Evolutionary conservation across 2,797 vertebrate genomes (phyloP), one percentile per base, ranked within the genome.

Genomic region (Botia almorhae): DNA sequence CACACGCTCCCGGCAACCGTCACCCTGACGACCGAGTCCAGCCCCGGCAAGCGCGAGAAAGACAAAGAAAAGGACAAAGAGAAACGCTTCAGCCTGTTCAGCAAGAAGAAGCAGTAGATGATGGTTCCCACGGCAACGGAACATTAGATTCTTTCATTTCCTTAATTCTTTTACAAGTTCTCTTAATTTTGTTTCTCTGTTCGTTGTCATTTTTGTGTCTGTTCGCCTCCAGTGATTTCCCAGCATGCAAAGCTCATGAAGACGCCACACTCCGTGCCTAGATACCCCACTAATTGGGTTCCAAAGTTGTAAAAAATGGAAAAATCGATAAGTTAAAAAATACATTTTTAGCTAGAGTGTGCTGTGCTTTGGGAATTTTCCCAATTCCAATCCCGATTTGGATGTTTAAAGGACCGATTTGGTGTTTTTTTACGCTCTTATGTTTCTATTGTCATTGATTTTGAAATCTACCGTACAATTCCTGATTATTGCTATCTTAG

Each of bases 1-100:
- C 97, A 98, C 92, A 99, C 98, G 83, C 91, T 99, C 89, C 98
- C 98, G 7, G 94, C 96, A 89, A 94, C 96, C 0, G 97, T 97
- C 73, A 94, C 96, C 86, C 89, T 95, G 81, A 92, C 96, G 68
- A 96, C 95, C 17, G 97, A 98, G 91, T 98, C 97, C 86, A 99
- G 98, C 91, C 98, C 98, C 2, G 97, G 98, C 88, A 99, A 97
- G 89, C 92, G 97, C 53, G 98, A 99, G 90, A 99, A 99, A 85
- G 97, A 99, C 89, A 99, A 98, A 91, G 97, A 99, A 88, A 91
- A 92, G 80, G 91, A 92, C 89, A 96, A 96, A 82, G 96, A 96
- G 90, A 99, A 99, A 87, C 94, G 97, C 89, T 98, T 99, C 94
- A 98, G 97, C 91, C 95, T 99, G 87, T 99, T 99, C 92, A 97